Conservation (phyloP, 1,140 invertebrate species). For the Gonioctena quinquepunctata region DNA sequence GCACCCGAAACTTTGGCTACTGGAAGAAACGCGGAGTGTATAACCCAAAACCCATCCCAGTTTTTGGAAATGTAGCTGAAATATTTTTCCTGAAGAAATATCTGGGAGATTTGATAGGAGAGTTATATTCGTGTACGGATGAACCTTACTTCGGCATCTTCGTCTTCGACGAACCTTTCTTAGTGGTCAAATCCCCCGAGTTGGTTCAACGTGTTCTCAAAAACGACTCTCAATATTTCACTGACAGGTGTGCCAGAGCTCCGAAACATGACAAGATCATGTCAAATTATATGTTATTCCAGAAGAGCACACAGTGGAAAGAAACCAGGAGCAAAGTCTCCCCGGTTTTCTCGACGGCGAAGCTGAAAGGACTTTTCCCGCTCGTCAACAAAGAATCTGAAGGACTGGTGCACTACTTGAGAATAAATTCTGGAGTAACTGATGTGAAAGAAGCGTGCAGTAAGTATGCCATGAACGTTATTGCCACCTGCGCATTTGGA, state of each 20-base stretch:
- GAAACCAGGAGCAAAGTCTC: constrained; percentile 50
- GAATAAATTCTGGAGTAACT: background rate
- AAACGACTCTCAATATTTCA: constrained; percentile 60
- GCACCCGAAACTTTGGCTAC: constrained; percentile 40
- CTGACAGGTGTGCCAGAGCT: constrained; percentile 56
- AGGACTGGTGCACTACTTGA: constrained; percentile 33
- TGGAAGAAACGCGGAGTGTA: constrained; percentile 49
- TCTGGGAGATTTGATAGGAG: constrained; percentile 28
- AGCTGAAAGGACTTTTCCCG: constrained; percentile 55
- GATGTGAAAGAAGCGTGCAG: constrained; percentile 43
- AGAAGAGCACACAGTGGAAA: constrained; percentile 52
- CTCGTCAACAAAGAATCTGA: constrained; percentile 41
- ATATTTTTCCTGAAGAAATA: constrained; percentile 1
- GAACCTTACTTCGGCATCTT: constrained; percentile 54
- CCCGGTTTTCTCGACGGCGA: constrained; percentile 53
- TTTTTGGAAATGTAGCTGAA: constrained; percentile 51
- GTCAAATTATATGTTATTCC: constrained; percentile 40
- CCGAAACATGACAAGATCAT: constrained; percentile 59
- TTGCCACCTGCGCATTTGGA: constrained; percentile 57
- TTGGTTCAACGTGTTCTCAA: constrained; percentile 60
- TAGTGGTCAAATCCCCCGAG: constrained; percentile 52
- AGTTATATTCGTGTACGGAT: constrained; percentile 41
- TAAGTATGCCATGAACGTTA: constrained; percentile 60
- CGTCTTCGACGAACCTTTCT: constrained; percentile 50
- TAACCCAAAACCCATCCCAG: constrained; percentile 44